Base-by-base conservation (phyloP, 2,797 vertebrate species). In the Esox masquinongy region DNA sequence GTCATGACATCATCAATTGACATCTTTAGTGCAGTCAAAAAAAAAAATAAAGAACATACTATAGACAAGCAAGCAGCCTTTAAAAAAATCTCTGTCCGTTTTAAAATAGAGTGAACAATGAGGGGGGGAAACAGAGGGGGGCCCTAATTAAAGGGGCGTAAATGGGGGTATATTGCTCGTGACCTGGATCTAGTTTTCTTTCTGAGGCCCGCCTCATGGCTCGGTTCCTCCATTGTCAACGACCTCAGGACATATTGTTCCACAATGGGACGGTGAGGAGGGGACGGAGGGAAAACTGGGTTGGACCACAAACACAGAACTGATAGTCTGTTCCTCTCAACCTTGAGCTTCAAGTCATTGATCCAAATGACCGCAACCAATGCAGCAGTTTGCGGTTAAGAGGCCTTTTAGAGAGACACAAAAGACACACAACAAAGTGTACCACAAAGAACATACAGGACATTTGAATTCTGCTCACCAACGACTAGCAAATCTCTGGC, bases 1-100 rank as follows among this genome's bases (percentile, higher is more conserved):
- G 84, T 90, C 82, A 85, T 93, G 92, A 93, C 93, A 93, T 94
- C 93, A 93, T 94, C 79, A 81, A 80, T 89, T 93, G 93, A 93
- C 92, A 93, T 93, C 90, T 91, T 92, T 90, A 92, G 91, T 88
- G 92, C 91, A 92, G 88, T 91, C 82, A 80, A 81, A 77, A 76
- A 63, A 81, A 82, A 81, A 77, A 76, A 59, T 26, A 77, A 87
- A 88, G 81, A 72, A 76, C 50, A 61, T 80, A 76, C 69, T 15
- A 75, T 16, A 77, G 74, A 91, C 73, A 85, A 87, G 86, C 88
- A 88, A 87, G 85, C 87, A 90, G 88, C 87, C 79, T 80, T 87
- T 74, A 82, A 79, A 56, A 47, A 73, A 82, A 81, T 67, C 61
- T 64, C 78, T 79, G 85, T 85, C 83, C 86, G 82, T 81, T 87